A percentile compares a stretch with the other conserved stretches of the same genome.
phyloP scores from a whole-genome alignment of 1,140 invertebrate species.

The Drosophila persimilis region DNA sequence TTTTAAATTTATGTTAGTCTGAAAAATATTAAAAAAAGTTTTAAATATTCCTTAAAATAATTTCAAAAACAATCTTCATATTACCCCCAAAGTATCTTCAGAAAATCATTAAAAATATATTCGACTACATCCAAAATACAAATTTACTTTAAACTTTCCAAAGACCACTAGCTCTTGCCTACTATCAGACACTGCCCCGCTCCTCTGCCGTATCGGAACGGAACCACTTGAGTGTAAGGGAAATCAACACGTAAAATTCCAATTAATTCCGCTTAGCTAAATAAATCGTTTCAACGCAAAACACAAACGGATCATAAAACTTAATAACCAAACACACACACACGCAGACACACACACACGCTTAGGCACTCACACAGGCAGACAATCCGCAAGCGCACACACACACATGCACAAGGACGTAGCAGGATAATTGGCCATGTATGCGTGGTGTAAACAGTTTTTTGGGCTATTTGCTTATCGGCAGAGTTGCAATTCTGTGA shows the following conservation, averaged over 20 bases:
- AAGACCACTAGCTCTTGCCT: neutral
- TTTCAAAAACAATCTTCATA: too few species aligned
- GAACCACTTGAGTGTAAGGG: conserved; percentile 28
- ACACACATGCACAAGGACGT: neutral
- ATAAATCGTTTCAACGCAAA: conserved; percentile 79
- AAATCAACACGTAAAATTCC: conserved; percentile 81
- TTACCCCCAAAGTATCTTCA: too few species aligned
- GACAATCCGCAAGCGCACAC: neutral
- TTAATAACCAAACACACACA: conserved; percentile 72
- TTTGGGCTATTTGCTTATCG: conserved; percentile 79
- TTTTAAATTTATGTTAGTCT: too few species aligned
- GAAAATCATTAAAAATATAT: too few species aligned
- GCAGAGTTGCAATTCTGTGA: conserved; percentile 66
- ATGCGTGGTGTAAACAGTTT: conserved; percentile 65
- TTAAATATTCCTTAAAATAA: too few species aligned
- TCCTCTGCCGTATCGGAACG: neutral
- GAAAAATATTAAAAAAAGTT: too few species aligned
- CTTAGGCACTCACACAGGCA: conserved; percentile 11
- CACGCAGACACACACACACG: conserved; percentile 26
- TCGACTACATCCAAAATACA: too few species aligned
- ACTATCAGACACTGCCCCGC: too few species aligned
- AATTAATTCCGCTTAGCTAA: conserved; percentile 81
- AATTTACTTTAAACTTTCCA: too few species aligned
- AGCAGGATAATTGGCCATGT: conserved; percentile 45
- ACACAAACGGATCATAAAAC: conserved; percentile 81